phyloP scores from a whole-genome alignment of 2,888 invertebrate genomes.

The Meghimatium bilineatum region DNA sequence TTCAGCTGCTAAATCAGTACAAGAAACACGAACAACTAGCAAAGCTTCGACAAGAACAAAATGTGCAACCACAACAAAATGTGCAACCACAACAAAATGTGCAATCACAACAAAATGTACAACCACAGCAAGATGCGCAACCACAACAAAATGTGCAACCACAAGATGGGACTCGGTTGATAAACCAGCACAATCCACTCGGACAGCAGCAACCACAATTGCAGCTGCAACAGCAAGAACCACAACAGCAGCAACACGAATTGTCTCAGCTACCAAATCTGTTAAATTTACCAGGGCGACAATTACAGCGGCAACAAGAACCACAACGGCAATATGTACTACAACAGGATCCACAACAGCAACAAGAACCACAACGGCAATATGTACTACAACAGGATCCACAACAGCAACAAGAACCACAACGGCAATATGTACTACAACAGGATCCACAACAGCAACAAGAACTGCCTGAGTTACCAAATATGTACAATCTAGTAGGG shows the following conservation, averaged over 20 bases:
- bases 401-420: conserved; percentile 4
- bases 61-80: no score
- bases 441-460: neutral
- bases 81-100: no score
- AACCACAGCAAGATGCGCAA: neutral
- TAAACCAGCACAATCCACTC: neutral
- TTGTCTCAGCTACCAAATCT: neutral
- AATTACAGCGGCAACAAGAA: neutral
- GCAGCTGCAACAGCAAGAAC: neutral
- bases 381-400: neutral
- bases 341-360: no score
- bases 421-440: neutral
- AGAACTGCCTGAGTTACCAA: neutral
- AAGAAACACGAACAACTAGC: no score
- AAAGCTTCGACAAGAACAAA: no score
- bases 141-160: neutral
- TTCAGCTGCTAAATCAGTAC: no score
- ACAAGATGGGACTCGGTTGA: neutral
- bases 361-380: neutral
- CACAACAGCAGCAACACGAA: neutral
- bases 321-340: neutral
- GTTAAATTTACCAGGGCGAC: neutral
- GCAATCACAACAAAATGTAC: neutral
- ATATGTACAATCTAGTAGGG: neutral
- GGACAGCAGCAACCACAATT: neutral